Evolutionary conservation across 2,888 invertebrate genomes (phyloP), one percentile per base, ranked within the genome.

Genomic region (Unio delphinus): DNA sequence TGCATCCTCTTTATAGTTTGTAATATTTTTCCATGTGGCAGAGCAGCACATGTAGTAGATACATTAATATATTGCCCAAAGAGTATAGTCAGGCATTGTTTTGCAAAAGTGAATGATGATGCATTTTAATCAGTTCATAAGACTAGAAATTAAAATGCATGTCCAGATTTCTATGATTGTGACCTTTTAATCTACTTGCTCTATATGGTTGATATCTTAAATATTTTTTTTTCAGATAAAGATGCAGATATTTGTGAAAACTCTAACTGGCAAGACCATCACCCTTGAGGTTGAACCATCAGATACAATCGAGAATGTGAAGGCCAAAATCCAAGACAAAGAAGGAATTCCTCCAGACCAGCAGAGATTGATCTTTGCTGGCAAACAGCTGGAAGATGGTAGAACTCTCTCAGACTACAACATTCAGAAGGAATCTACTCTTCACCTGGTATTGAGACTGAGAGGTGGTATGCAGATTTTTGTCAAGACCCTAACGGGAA

Each of bases 321-420:
- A 97, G 90, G 86, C 88, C 28, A 90, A 89, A 73, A 90, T 90
- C 69, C 90, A 90, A 76, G 92, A 93, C 79, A 92, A 92, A 80
- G 91, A 93, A 91, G 85, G 86, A 15, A 86, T 86, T 66, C 87
- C 88, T 59, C 87, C 87, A 65, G 87, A 88, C 73, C 87, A 88
- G 78, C 88, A 88, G 80, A 74, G 88, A 66, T 75, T 88, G 80
- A 88, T 88, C 91, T 97, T 97, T 90, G 96, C 96, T 83, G 97
- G 97, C 70, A 97, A 97, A 90, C 97, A 98, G 91, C 91, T 98
- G 86, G 97, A 97, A 91, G 97, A 97, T 93, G 97, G 96, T 15
- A 93, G 96, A 67, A 97, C 96, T 3, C 92, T 98, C 58, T 95
- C 95, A 0, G 97, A 98, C 89, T 97, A 97, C 91, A 97, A 96